These are phyloP conservation scores for Vombatus ursinus DNA, from an alignment of 2,113 vertebrate species.

Conservation along the genomic window DNA sequence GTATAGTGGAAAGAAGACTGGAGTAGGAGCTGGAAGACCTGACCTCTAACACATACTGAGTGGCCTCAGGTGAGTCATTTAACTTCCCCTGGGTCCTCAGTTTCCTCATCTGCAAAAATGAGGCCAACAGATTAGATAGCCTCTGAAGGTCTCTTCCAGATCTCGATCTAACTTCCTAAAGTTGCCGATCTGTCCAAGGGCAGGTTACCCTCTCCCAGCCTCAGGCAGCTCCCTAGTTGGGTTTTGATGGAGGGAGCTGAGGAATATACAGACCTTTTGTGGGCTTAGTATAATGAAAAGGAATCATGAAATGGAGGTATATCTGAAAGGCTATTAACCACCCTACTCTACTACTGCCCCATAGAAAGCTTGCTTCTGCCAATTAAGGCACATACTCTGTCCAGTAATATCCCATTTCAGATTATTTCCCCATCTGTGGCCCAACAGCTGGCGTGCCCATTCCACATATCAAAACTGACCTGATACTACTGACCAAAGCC, in stretches of 20 bases:
- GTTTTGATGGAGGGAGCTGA: background rate
- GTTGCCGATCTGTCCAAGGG: background rate
- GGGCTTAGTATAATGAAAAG: background rate
- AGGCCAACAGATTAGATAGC: background rate
- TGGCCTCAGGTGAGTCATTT: background rate
- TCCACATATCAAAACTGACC: background rate
- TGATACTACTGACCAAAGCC: background rate
- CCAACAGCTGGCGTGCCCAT: background rate
- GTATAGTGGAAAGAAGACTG: background rate
- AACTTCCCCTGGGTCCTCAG: background rate
- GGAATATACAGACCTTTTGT: background rate
- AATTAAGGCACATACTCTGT: background rate
- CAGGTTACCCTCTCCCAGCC: background rate
- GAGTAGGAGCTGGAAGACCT: background rate
- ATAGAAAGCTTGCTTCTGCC: background rate
- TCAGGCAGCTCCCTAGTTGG: background rate
- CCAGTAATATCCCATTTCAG: background rate
- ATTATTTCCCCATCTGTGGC: background rate
- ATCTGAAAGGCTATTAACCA: background rate
- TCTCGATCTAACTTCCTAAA: background rate
- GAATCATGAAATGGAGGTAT: background rate
- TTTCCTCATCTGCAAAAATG: background rate
- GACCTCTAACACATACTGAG: background rate
- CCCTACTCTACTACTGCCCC: background rate
- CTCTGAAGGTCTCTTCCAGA: background rate